Conservation (phyloP, 2,113 vertebrate species). For the Globicephala melas region DNA sequence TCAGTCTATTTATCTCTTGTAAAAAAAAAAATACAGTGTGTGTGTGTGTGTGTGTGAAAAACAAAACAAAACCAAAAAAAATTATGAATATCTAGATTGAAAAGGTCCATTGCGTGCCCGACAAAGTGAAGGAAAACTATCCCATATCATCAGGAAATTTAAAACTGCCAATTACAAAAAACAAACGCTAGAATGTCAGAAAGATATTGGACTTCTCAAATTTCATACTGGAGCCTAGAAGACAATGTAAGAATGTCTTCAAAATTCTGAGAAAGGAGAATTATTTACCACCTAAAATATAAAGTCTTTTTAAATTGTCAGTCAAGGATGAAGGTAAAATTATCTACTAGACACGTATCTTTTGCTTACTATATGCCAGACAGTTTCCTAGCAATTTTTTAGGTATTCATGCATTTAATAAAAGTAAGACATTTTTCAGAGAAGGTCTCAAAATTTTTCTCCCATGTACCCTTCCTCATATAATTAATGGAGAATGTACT, state of each 20-base stretch:
- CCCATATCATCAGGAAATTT: not conserved
- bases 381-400: not conserved
- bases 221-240: not conserved
- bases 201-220: not conserved
- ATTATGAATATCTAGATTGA: not conserved
- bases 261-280: not conserved
- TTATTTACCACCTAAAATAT: not conserved
- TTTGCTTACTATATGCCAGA: not conserved
- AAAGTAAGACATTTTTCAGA: not conserved
- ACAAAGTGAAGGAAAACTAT: not conserved
- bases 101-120: not conserved
- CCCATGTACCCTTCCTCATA: not conserved
- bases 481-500: not conserved
- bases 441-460: not conserved
- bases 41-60: too few relatives aligned
- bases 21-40: too few relatives aligned
- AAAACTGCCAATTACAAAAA: not conserved
- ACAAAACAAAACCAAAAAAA: too few relatives aligned
- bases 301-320: not conserved
- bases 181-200: not conserved
- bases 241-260: not conserved
- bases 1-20: too few relatives aligned
- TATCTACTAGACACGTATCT: not conserved
- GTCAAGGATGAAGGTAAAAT: not conserved
- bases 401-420: not conserved